These are phyloP conservation scores for Rhingia campestris DNA, from an alignment of 2,888 invertebrate genomes.

Conservation along the genomic window DNA sequence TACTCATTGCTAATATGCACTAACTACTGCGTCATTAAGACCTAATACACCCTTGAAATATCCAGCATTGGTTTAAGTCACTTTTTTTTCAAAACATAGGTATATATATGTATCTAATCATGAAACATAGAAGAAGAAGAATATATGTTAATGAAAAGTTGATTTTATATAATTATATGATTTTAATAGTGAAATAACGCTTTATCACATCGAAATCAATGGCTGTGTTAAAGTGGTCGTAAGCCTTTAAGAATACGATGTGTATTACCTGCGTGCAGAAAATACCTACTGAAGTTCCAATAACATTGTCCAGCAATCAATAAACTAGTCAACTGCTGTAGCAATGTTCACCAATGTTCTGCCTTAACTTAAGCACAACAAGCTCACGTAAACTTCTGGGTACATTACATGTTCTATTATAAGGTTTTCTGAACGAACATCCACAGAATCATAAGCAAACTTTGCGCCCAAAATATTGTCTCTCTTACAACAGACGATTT, in stretches of 20 bases:
- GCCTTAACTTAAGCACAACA: background rate
- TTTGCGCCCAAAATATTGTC: constrained; percentile 46
- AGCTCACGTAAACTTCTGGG: background rate
- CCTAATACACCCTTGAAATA: too few species aligned
- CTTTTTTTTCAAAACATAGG: too few species aligned
- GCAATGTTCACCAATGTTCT: constrained; percentile 23
- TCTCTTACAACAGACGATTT: constrained; percentile 58
- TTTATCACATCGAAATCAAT: constrained; percentile 27
- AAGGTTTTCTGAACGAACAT: constrained; percentile 11
- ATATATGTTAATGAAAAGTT: too few species aligned
- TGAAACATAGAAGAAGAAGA: too few species aligned
- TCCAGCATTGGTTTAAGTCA: too few species aligned
- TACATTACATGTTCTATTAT: constrained; percentile 12
- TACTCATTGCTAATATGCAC: too few species aligned
- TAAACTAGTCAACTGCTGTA: constrained; percentile 56
- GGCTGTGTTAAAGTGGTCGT: constrained; percentile 21
- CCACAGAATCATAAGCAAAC: constrained; percentile 26
- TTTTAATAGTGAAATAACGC: background rate
- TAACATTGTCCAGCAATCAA: constrained; percentile 40
- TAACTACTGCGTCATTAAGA: too few species aligned
- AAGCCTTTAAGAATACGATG: background rate
- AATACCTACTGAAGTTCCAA: constrained; percentile 33
- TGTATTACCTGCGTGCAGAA: constrained; percentile 32
- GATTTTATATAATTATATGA: too few species aligned
- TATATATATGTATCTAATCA: too few species aligned